Percentiles rank a stretch among this genome's conserved stretches.
phyloP scores from a whole-genome alignment of 2,888 invertebrate genomes.

The Melipona bicolor region DNA sequence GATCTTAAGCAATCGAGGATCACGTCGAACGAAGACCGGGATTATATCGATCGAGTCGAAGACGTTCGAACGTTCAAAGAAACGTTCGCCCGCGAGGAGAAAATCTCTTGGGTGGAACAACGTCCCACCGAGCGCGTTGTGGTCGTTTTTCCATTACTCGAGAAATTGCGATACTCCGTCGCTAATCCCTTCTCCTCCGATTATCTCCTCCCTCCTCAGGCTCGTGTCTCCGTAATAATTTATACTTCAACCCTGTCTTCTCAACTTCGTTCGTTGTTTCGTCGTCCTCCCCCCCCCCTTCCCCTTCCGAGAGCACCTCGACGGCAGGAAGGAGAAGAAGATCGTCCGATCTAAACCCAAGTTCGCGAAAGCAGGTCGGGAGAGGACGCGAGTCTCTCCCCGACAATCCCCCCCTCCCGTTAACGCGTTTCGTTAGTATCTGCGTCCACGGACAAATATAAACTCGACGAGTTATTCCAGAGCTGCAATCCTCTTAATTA shows the following conservation, averaged over 20 bases:
- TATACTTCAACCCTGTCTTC: conserved; percentile 47
- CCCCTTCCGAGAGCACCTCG: neutral
- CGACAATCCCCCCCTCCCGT: neutral
- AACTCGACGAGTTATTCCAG: conserved; percentile 77
- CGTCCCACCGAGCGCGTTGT: too few species aligned
- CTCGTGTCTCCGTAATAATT: conserved; percentile 12
- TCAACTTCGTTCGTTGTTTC: conserved; percentile 12
- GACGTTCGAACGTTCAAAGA: too few species aligned
- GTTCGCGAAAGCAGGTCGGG: conserved; percentile 29
- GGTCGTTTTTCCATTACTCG: conserved; percentile 13
- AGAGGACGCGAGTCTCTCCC: neutral
- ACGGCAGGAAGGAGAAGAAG: neutral
- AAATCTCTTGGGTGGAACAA: too few species aligned
- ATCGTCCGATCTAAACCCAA: conserved; percentile 27
- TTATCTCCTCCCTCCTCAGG: neutral
- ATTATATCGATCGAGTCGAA: too few species aligned
- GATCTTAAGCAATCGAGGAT: too few species aligned
- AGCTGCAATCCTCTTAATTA: conserved; percentile 80
- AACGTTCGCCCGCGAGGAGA: too few species aligned
- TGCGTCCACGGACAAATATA: conserved; percentile 75
- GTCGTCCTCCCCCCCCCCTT: neutral
- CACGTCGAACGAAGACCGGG: too few species aligned
- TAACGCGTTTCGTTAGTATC: conserved; percentile 65
- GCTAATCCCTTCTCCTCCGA: conserved; percentile 18
- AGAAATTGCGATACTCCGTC: conserved; percentile 38